Evolutionary conservation across 2,888 invertebrate genomes (phyloP).

Genomic region (Pterostichus madidus): DNA sequence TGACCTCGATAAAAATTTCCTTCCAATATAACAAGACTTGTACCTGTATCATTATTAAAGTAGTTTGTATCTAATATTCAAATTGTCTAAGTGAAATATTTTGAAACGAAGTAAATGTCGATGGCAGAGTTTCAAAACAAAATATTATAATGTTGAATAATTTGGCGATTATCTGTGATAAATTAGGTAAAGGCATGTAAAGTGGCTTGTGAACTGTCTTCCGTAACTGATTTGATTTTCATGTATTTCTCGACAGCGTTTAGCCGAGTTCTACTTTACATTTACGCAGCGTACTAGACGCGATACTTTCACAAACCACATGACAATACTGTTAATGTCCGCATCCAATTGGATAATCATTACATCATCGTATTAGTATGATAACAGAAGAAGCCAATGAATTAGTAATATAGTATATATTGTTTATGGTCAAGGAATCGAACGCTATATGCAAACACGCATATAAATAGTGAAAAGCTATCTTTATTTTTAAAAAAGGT

Average conservation of each 20-base stretch:
- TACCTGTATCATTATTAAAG: no score
- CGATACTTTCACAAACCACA: slow-evolving; percentile 27
- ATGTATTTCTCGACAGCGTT: slow-evolving; percentile 27
- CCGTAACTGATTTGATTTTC: slow-evolving; percentile 48
- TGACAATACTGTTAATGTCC: slow-evolving; percentile 37
- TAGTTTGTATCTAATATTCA: slow-evolving; percentile 1
- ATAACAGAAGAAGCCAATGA: not conserved
- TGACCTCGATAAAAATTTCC: no score
- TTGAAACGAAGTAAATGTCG: no score
- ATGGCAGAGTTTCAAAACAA: not conserved
- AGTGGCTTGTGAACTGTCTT: slow-evolving; percentile 11
- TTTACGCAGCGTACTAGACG: not conserved
- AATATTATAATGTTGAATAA: slow-evolving; percentile 10
- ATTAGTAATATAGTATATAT: no score
- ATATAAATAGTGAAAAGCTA: no score
- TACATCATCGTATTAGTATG: slow-evolving; percentile 1
- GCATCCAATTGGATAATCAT: slow-evolving; percentile 38
- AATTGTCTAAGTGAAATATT: no score
- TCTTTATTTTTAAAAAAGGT: no score
- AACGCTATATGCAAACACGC: no score
- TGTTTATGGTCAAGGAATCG: no score
- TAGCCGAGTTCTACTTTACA: slow-evolving; percentile 31
- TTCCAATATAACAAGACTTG: no score
- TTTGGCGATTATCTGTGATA: slow-evolving; percentile 17
- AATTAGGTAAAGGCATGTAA: slow-evolving; percentile 23